Base-by-base conservation (phyloP, 2,113 vertebrate species). In the Otolemur garnettii region DNA sequence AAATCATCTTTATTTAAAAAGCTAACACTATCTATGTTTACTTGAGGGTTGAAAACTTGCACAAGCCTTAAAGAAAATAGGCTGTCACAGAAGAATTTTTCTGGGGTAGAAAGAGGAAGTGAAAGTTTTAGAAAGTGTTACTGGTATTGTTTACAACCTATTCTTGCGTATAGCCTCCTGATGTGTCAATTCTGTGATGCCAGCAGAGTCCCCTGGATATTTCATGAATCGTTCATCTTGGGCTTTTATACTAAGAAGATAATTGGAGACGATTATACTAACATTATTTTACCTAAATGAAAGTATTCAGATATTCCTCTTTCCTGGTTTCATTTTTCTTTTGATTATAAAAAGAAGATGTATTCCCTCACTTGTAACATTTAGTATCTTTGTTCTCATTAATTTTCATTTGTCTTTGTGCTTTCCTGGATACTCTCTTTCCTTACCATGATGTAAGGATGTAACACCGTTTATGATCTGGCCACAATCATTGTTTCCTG, bases 1-100 rank as follows among this genome's bases (percentile, higher is more conserved):
- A 95, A 96, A 97, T 97, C 94, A 97, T 97, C 95, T 97, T 97
- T 98, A 97, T 97, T 98, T 97, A 95, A 97, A 96, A 94, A 95
- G 85, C 96, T 96, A 96, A 95, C 82, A 94, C 55, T 90, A 71
- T 66, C 88, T 91, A 42, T 93, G 90, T 97, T 97, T 98, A 96
- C 96, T 91, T 96, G 93, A 94, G 92, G n/a, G 90, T 88, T 35
- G 59, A 94, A 91, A 91, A 94, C 85, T 91, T 96, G 69, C 66
- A 83, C 30, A 83, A 90, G 75, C 72, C 42, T 92, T 53, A 64
- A 96, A 83, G 85, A 93, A 96, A 82, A 93, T 78, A 95, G 85
- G 26, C 30, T 96, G 17, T 42, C 45, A 24, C 55, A 3, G 66
- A 35, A 96, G 60, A 50, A 33, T 81, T 72, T 95, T 87, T 12